phyloP scores from a whole-genome alignment of 2,888 invertebrate genomes.

The Hyles lineata region DNA sequence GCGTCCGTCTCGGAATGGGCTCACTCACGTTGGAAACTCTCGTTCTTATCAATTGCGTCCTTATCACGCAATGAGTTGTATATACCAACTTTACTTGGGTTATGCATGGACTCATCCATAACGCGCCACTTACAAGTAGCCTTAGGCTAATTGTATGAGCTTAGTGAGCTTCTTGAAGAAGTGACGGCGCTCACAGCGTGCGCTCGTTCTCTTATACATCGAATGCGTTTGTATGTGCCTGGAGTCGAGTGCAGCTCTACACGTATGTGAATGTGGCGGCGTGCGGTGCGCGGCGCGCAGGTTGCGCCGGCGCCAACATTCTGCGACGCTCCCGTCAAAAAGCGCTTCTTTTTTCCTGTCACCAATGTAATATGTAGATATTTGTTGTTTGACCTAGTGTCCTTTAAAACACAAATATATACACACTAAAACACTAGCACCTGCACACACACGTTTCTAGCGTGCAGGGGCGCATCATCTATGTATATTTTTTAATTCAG shows the following conservation, averaged over 20 bases:
- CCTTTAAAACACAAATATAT: neutral
- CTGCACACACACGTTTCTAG: neutral
- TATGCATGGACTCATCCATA: too few relatives aligned
- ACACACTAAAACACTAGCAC: neutral
- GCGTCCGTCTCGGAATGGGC: too few relatives aligned
- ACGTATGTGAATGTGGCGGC: neutral
- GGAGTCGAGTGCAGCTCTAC: neutral
- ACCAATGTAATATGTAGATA: neutral
- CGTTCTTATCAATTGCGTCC: too few relatives aligned
- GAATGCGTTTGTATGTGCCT: neutral
- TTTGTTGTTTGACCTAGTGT: conserved; percentile 13
- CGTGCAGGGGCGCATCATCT: neutral
- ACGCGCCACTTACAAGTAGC: too few relatives aligned
- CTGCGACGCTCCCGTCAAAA: conserved; percentile 27
- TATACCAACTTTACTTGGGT: too few relatives aligned
- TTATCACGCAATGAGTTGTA: too few relatives aligned
- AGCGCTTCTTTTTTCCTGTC: neutral
- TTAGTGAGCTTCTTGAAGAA: too few relatives aligned
- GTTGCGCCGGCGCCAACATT: conserved; percentile 40
- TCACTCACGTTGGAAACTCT: too few relatives aligned
- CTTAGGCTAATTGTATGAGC: too few relatives aligned
- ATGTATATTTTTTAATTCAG: too few relatives aligned
- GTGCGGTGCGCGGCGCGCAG: conserved; percentile 12
- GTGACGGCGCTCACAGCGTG: too few relatives aligned
- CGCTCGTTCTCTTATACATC: neutral